Conservation (phyloP, 2,797 vertebrate species). For the Acrossocheilus fasciatus region DNA sequence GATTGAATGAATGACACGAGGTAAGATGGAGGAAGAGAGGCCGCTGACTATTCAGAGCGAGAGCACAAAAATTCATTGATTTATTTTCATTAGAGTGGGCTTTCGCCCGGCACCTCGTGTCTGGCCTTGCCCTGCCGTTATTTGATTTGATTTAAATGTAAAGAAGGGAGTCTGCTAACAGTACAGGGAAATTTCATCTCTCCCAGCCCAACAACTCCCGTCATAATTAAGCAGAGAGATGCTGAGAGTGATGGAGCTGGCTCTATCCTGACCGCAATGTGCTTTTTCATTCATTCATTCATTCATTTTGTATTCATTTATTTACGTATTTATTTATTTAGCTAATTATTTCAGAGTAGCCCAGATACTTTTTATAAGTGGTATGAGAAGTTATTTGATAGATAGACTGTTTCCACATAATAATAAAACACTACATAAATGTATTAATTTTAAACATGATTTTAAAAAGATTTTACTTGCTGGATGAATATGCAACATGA, state of each 20-base stretch:
- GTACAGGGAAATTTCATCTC: conserved; percentile 35
- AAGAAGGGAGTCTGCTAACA: conserved; percentile 33
- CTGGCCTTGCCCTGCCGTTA: conserved; percentile 43
- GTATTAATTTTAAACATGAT: too few relatives aligned
- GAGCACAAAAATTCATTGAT: conserved; percentile 66
- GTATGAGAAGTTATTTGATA: neutral
- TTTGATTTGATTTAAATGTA: conserved; percentile 66
- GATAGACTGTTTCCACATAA: too few relatives aligned
- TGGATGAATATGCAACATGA: too few relatives aligned
- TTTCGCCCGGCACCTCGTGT: conserved; percentile 45
- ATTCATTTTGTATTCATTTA: neutral
- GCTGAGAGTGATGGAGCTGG: neutral
- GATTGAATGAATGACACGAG: conserved; percentile 54
- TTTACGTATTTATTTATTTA: neutral
- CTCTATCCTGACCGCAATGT: neutral
- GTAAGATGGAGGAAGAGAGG: conserved; percentile 12
- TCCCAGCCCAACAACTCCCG: conserved; percentile 27
- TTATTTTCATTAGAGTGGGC: conserved; percentile 68
- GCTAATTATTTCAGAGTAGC: neutral
- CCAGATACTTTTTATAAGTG: neutral
- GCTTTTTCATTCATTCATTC: neutral
- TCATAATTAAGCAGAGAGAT: conserved; percentile 64
- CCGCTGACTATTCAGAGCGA: conserved; percentile 33
- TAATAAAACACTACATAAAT: too few relatives aligned
- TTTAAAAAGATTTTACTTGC: too few relatives aligned